A percentile compares a stretch with the other conserved stretches of the same genome.
Conservation (phyloP, 2,888 invertebrate genomes). For the Luperina nickerlii region DNA sequence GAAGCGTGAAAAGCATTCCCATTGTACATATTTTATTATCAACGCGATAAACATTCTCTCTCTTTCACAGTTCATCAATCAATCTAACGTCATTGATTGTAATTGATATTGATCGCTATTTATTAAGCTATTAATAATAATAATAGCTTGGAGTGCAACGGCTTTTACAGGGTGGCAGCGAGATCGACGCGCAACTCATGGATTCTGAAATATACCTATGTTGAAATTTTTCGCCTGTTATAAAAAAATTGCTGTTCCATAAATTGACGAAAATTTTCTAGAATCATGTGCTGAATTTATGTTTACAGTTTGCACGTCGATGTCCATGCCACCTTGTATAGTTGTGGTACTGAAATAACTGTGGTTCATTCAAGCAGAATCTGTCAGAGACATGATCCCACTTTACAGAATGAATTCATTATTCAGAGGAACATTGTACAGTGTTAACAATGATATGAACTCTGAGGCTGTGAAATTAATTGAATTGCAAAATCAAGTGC, state of each 20-base stretch:
- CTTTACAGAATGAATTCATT: background rate
- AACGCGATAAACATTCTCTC: conserved; percentile 18
- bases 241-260: background rate
- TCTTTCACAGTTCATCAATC: conserved; percentile 20
- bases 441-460: background rate
- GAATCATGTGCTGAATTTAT: too few species aligned
- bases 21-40: conserved; percentile 18
- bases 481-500: background rate
- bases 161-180: background rate
- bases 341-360: background rate
- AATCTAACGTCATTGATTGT: conserved; percentile 21
- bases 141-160: background rate
- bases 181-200: background rate
- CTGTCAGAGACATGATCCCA: too few species aligned
- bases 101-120: conserved; percentile 25
- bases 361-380: background rate
- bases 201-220: too few species aligned
- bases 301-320: too few species aligned
- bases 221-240: background rate
- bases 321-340: too few species aligned
- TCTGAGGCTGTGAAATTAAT: background rate
- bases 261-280: too few species aligned
- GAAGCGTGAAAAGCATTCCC: background rate
- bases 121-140: background rate
- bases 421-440: background rate